Percentiles rank a stretch among this genome's conserved stretches.
Conservation (phyloP, 2,113 vertebrate genomes). For the Hypocryptadius cinnamomeus region DNA sequence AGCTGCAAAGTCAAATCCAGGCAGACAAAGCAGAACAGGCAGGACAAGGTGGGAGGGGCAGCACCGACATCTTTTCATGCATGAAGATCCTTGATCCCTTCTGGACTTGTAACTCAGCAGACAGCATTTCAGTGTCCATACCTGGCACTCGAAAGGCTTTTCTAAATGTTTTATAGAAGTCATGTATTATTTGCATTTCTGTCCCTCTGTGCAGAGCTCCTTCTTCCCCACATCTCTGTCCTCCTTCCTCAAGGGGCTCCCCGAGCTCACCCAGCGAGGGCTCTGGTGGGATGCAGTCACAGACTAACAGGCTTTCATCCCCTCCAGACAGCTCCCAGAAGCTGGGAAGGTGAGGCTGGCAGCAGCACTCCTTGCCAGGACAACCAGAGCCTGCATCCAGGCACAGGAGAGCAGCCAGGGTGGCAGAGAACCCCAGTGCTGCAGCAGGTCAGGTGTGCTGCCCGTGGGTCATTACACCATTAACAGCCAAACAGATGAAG, state of each 20-base stretch:
- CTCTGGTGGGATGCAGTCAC: not conserved
- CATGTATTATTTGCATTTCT: constrained; percentile 4
- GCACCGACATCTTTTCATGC: not conserved
- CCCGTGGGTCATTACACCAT: accelerated
- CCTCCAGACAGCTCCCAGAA: not conserved
- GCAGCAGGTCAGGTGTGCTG: not conserved
- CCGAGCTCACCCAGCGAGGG: not conserved
- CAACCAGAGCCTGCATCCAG: not conserved
- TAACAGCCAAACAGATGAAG: not conserved
- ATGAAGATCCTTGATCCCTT: not conserved
- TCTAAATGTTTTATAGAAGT: not conserved
- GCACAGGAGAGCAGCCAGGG: not conserved
- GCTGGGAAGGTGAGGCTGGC: not conserved
- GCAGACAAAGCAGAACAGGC: not conserved
- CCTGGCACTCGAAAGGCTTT: not conserved
- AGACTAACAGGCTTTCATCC: not conserved
- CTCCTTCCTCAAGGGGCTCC: not conserved
- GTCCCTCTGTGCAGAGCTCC: not conserved
- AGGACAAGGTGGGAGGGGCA: not conserved
- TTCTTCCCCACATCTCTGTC: not conserved
- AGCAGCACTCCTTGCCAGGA: not conserved
- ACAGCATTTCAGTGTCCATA: not conserved
- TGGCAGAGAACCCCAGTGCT: not conserved
- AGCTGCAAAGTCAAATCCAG: not conserved
- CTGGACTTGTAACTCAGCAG: not conserved